Evolutionary conservation across 2,888 invertebrate species (phyloP), one percentile per base, ranked within the genome.

Genomic region (Cerceris ruficornis): DNA sequence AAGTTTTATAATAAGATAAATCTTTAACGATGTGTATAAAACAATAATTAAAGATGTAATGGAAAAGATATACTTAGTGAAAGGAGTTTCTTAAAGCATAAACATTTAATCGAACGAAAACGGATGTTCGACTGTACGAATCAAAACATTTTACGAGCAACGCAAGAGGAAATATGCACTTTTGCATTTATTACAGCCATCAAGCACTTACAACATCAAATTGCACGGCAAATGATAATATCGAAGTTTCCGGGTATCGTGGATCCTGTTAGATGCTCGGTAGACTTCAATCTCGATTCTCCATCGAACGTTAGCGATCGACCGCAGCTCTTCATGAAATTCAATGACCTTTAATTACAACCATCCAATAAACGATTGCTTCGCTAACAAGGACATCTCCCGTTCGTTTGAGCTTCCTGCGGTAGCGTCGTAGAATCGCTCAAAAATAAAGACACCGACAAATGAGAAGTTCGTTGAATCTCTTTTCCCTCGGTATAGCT

Each of bases 301-400:
- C 49, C 64, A 59, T 71, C 72, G 67, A 83, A 74, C 64, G 64
- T 71, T 54, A 61, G 54, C 41, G 59, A 75, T 70, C 67, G 74
- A 64, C 62, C 9, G 66, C 55, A 42, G 60, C 64, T 50, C 49
- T 71, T 82, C 84, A 76, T 84, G 80, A 80, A 82, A 85, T 82
- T 82, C 77, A 84, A 85, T 71, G 72, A 60, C 67, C 68, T 61
- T 71, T 77, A 77, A 81, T 80, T 85, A 76, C 69, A 76, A 77
- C 74, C 69, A 73, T 80, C 71, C 64, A 46, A 82, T 80, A 69
- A 83, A 64, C 61, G 67, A 79, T 73, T 60, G 64, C 67, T 28
- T 49, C 17, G 64, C 59, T 76, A 72, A 73, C 73, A 71, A 77
- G 77, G 69, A 84, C 54, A 55, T 57, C 73, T 62, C 58, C 50